Evolutionary conservation across 2,113 vertebrate genomes (phyloP).

Genomic region (Lophochroa leadbeateri): DNA sequence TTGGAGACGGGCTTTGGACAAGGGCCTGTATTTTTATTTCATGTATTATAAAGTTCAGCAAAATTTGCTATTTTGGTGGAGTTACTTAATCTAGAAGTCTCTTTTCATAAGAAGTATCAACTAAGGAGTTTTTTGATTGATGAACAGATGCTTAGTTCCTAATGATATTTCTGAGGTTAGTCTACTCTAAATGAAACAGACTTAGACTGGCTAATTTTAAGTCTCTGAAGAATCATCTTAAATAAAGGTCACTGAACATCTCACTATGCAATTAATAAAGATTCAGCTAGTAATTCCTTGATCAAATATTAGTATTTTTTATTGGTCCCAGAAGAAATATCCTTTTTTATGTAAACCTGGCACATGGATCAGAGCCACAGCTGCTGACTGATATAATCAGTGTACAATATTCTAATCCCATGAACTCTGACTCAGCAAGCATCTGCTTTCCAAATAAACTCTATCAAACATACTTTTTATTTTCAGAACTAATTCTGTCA

Average conservation of each 20-base stretch:
- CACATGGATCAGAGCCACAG: constrained; percentile 50
- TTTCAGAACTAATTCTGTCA: constrained; percentile 13
- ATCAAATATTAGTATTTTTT: constrained; percentile 67
- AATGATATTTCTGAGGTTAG: constrained; percentile 26
- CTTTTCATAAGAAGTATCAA: neutral
- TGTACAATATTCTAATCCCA: constrained; percentile 59
- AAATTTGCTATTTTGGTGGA: neutral
- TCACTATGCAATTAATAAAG: constrained; percentile 54
- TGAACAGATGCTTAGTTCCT: constrained; percentile 19
- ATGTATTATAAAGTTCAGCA: neutral
- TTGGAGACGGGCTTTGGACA: too few relatives aligned
- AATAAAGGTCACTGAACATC: constrained; percentile 45
- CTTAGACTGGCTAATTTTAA: constrained; percentile 32
- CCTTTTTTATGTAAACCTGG: constrained; percentile 55
- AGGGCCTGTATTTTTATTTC: neutral
- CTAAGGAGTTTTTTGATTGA: constrained; percentile 29
- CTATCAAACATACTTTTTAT: neutral
- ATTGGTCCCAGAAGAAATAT: constrained; percentile 64
- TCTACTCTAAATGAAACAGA: constrained; percentile 49
- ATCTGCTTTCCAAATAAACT: constrained; percentile 60
- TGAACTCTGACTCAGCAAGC: constrained; percentile 62
- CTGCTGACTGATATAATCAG: constrained; percentile 57
- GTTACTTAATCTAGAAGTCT: neutral
- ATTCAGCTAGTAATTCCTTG: constrained; percentile 52
- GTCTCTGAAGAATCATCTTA: constrained; percentile 30